Evolutionary conservation across 2,888 invertebrate species (phyloP).

Genomic region (Cylloceria caligata): DNA sequence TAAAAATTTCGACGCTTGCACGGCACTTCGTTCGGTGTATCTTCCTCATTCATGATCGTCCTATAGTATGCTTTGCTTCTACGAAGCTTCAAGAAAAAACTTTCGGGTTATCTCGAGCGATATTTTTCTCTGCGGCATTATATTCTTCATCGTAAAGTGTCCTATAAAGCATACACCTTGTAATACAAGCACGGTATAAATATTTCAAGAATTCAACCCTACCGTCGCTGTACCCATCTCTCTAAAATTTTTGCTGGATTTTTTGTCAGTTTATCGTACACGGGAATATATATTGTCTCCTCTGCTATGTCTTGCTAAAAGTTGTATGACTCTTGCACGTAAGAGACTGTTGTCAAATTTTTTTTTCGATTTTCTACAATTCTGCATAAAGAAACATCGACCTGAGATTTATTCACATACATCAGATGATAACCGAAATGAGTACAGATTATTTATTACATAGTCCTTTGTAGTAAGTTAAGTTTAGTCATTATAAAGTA

Average conservation of each 20-base stretch:
- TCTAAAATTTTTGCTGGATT: background rate
- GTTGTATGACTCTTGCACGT: background rate
- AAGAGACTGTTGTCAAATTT: background rate
- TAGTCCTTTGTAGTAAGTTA: too few species aligned
- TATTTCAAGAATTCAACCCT: slow-evolving; percentile 14
- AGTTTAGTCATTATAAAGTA: too few species aligned
- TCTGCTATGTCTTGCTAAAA: background rate
- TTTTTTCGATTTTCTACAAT: background rate
- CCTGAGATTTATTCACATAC: background rate
- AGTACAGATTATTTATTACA: background rate
- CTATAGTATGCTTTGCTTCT: background rate
- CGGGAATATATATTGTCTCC: background rate
- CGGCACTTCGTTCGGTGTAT: background rate
- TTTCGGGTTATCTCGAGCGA: background rate
- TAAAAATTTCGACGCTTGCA: background rate
- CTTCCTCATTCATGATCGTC: slow-evolving; percentile 9
- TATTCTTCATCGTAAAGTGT: background rate
- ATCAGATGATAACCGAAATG: background rate
- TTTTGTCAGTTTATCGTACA: background rate
- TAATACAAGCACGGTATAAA: slow-evolving; percentile 5
- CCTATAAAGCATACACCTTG: background rate
- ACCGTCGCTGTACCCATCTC: background rate
- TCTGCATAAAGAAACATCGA: background rate
- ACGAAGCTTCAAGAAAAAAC: slow-evolving; percentile 14
- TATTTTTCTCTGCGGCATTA: background rate